Base-by-base conservation (phyloP, 2,888 invertebrate genomes). In the Xanthorhoe designata region DNA sequence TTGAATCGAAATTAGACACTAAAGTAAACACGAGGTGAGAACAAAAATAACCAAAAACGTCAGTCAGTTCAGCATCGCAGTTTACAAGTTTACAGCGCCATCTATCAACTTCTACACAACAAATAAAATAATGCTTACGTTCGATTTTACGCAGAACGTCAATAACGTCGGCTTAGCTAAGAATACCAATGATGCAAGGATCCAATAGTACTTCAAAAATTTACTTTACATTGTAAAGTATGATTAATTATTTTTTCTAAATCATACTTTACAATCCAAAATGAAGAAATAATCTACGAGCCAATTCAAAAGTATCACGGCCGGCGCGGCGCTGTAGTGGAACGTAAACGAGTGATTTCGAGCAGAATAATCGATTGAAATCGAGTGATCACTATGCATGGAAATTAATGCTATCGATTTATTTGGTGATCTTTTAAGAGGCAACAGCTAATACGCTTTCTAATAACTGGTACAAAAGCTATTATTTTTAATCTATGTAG, bases 21-120 rank as follows among this genome's bases (percentile, higher is more conserved):
- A 92, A 93, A 93, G 92, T 94, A 92, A 93, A 93, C 94, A 94
- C 93, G 94, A 94, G 94, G 93, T 90, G 88, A 93, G 92, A 92
- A 93, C 89, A 92, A 92, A 94, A 93, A 93, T 94, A 94, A 94
- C 94, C 94, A 94, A 94, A 94, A 94, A 94, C 92, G 94, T 94
- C 94, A 94, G 86, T 87, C 94, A 92, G 86, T 87, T 88, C 89
- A 85, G 89, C 88, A 88, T 90, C 92, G 94, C 93, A 92, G 91
- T 93, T 90, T 91, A 90, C 88, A 89, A 89, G 88, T 84, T 83
- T 83, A 86, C 83, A 85, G 89, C 92, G 93, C 92, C 93, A 92
- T 92, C 93, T 93, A 89, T 87, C 85, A 84, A 85, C 81, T 83
- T 78, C 86, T 78, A 81, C 88, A 88, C 87, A 89, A 90, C 80